Percentiles rank a stretch among this genome's conserved stretches.
phyloP scores from a whole-genome alignment of 2,888 invertebrate species.

The Heliconius charithonia region DNA sequence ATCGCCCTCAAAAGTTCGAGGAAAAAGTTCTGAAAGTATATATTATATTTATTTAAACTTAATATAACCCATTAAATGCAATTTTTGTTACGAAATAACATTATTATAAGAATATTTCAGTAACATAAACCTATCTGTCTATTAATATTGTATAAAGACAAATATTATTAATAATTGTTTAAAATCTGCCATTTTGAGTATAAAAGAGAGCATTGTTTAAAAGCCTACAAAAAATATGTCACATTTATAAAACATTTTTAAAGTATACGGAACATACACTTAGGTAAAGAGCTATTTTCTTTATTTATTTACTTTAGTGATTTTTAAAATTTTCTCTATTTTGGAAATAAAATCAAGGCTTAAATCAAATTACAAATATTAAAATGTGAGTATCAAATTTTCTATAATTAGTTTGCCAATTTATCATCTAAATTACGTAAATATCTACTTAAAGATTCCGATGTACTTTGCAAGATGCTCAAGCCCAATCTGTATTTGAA shows the following conservation, averaged over 20 bases:
- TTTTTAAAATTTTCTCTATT: neutral
- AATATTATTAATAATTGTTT: neutral
- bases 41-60: conserved; percentile 15
- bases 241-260: neutral
- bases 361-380: neutral
- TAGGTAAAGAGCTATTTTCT: no score
- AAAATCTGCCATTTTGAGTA: conserved; percentile 5
- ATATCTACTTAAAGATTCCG: conserved; percentile 86
- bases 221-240: neutral
- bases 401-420: conserved; percentile 24
- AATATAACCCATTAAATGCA: conserved; percentile 17
- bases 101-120: neutral
- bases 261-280: no score
- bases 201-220: conserved; percentile 13
- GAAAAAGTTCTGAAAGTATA: conserved; percentile 81
- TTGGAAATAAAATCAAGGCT: neutral
- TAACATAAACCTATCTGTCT: neutral
- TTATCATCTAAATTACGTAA: conserved; percentile 83
- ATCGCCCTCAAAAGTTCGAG: conserved; percentile 76
- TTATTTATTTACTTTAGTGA: no score
- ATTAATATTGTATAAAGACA: neutral
- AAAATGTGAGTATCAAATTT: conserved; percentile 22
- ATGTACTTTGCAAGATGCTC: conserved; percentile 87
- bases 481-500: conserved; percentile 87
- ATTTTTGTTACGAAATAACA: neutral